Evolutionary conservation across 2,797 vertebrate genomes (phyloP), one percentile per base, ranked within the genome.

Genomic region (Zalophus californianus): DNA sequence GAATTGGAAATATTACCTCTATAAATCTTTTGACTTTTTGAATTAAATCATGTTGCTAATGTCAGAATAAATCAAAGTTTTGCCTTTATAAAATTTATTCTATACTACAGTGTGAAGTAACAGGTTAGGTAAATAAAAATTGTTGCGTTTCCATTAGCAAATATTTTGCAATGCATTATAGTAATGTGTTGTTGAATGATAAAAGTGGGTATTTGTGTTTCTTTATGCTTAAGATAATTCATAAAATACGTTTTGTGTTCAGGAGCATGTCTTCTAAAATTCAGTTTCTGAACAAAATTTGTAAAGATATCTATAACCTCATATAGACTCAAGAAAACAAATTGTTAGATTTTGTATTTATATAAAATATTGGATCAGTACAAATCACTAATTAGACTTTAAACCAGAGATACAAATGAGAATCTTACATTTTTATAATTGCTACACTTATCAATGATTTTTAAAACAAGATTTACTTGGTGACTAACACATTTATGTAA

Each of bases 391-490:
- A 68, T 86, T 90, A 64, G 23, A 89, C 75, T 87, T 89, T 93
- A 84, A 97, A 48, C 41, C 70, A 78, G 56, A 96, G 58, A 84
- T 44, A 92, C 21, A 88, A 79, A 72, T 96, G 56, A 41, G 35
- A 96, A 41, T 54, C 66, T 35, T 92, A 35, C 29, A 92, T 97
- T 78, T 85, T 96, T 95, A 92, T 92, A 66, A 90, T 54, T 95
- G 70, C 12, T 41, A 92, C 62, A 96, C 16, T 97, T 90, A 88
- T 15, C 77, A 91, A 12, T 97, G 64, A 29, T 91, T 96, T 97
- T 97, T 86, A 94, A 97, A 97, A 94, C 91, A 97, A 94, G 35
- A 91, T 96, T 95, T 83, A 72, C 23, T 94, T 97, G n/a, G 38
- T 96, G 94, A 91, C 88, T 86, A 83, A 92, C 41, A 90, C 56